Conservation (phyloP, 2,888 invertebrate genomes). For the Anthrax anthrax region DNA sequence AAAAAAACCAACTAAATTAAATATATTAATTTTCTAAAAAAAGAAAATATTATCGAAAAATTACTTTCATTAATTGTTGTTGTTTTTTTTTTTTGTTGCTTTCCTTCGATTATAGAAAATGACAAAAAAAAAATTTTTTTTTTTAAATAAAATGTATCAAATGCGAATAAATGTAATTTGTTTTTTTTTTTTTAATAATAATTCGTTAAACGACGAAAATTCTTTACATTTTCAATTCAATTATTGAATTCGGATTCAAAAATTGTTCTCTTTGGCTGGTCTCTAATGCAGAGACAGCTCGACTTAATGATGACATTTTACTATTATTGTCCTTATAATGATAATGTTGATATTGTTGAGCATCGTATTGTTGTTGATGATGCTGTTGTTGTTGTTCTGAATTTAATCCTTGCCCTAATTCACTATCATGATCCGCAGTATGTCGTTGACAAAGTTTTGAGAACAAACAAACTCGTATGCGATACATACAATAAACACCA, state of each 20-base stretch:
- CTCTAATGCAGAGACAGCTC: slow-evolving; percentile 32
- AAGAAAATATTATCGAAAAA: too few relatives aligned
- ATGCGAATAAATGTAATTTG: too few relatives aligned
- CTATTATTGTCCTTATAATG: slow-evolving; percentile 19
- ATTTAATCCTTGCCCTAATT: slow-evolving; percentile 30
- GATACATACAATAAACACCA: slow-evolving; percentile 40
- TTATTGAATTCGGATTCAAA: slow-evolving; percentile 34
- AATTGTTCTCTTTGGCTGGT: slow-evolving; percentile 34
- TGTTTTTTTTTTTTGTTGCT: too few relatives aligned
- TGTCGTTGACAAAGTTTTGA: slow-evolving; percentile 33
- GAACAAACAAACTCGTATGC: slow-evolving; percentile 36
- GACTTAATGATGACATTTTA: slow-evolving; percentile 26
- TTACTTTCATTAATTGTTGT: too few relatives aligned
- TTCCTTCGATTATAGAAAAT: too few relatives aligned
- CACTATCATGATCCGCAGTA: slow-evolving; percentile 25
- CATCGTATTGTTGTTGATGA: slow-evolving; percentile 12
- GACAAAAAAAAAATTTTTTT: too few relatives aligned
- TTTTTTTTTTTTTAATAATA: too few relatives aligned
- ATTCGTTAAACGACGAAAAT: too few relatives aligned
- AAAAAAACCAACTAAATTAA: too few relatives aligned
- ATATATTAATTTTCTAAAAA: too few relatives aligned
- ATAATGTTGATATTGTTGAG: slow-evolving; percentile 10
- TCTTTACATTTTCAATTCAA: slow-evolving; percentile 35
- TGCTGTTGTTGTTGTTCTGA: slow-evolving; percentile 15
- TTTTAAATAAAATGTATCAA: too few relatives aligned